These are phyloP conservation scores for Drosophila percnosoma DNA, from an alignment of 2,888 invertebrate species.

Conservation along the genomic window DNA sequence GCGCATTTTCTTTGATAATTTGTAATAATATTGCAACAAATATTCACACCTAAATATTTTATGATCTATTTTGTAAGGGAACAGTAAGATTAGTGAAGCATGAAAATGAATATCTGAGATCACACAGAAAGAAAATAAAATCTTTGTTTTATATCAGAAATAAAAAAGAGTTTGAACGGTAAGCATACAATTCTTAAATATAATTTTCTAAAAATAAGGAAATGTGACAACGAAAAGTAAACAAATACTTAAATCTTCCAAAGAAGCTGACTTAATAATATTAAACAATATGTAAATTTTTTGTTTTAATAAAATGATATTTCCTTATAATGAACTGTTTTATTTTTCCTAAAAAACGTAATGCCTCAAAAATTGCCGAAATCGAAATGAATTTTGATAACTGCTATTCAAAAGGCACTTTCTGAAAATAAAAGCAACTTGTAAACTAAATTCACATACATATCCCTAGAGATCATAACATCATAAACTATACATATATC, in stretches of 20 bases:
- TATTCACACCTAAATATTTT: constrained; percentile 7
- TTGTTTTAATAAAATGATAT: background rate
- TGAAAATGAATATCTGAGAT: background rate
- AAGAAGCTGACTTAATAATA: background rate
- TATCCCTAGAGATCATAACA: background rate
- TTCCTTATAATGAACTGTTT: background rate
- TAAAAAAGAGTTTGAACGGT: background rate
- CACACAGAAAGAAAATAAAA: background rate
- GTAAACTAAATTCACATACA: background rate
- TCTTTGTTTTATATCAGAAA: background rate
- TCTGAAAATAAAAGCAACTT: background rate
- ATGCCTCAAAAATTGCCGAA: no score
- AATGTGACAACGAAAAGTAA: background rate
- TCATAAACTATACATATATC: background rate
- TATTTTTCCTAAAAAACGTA: no score
- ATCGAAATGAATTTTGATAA: background rate
- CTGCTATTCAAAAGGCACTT: background rate
- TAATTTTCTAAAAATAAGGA: background rate
- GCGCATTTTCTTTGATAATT: constrained; percentile 31
- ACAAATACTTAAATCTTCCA: background rate
- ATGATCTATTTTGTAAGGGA: background rate
- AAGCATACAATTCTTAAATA: background rate
- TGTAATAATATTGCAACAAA: background rate
- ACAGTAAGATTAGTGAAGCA: background rate
- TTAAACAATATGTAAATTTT: background rate